These are phyloP conservation scores for Poeciliopsis gracilis DNA, from an alignment of 2,797 vertebrate species.

Conservation along the genomic window DNA sequence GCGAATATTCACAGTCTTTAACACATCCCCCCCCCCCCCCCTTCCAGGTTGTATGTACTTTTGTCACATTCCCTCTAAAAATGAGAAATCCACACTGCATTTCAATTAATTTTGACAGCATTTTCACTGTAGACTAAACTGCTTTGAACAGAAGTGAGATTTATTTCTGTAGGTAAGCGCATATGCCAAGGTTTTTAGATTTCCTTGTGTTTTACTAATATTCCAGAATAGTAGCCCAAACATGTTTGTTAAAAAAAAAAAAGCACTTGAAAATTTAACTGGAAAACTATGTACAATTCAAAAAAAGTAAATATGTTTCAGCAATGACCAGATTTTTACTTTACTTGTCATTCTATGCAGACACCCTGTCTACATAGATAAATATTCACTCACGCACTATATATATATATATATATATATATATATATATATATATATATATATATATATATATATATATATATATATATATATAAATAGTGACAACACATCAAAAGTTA, in stretches of 20 bases:
- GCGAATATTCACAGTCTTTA: slow-evolving; percentile 25
- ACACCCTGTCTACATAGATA: background rate
- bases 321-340: background rate
- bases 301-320: background rate
- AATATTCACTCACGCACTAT: background rate
- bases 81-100: slow-evolving; percentile 2
- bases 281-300: background rate
- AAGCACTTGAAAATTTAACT: background rate
- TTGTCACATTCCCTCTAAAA: slow-evolving; percentile 16
- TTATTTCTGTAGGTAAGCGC: background rate
- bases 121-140: background rate
- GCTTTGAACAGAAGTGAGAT: slow-evolving; percentile 10
- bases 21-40: background rate
- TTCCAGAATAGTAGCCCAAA: background rate
- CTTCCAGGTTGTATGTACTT: background rate
- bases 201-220: background rate
- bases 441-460: too few relatives aligned
- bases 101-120: slow-evolving; percentile 12
- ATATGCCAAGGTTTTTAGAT: background rate
- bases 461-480: background rate
- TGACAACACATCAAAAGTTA: background rate
- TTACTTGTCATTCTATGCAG: background rate
- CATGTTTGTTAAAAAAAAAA: background rate
- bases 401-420: too few relatives aligned
- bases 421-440: too few relatives aligned